Base-by-base conservation (phyloP, 2,797 vertebrate species). In the Merluccius polli region DNA sequence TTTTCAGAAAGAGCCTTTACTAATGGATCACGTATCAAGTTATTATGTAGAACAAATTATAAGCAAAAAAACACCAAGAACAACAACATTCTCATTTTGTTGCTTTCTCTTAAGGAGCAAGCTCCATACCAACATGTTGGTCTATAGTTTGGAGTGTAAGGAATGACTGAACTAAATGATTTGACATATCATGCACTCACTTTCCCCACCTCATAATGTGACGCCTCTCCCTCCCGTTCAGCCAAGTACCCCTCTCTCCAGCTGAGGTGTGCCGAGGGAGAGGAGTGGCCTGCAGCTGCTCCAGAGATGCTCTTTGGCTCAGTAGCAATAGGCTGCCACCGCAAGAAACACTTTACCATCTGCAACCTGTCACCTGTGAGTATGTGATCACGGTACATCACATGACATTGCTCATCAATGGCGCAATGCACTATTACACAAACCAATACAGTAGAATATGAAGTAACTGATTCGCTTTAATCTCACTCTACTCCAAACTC, bases 191-290 rank as follows among this genome's bases (percentile, higher is more conserved):
- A 59, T 59, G n/a, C n/a, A 15, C 21, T 74, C 0, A 7, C 16
- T 16, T 32, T 44, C 70, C n/a, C n/a, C n/a, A n/a, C n/a, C n/a
- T n/a, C n/a, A n/a, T n/a, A n/a, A n/a, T n/a, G n/a, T n/a, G n/a
- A n/a, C n/a, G n/a, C n/a, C n/a, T n/a, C n/a, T n/a, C n/a, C n/a
- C n/a, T 32, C 78, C 80, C 82, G 75, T 79, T 72, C 81, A 99
- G 98, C 94, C 31, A 99, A 97, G 87, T 96, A 96, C 63, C 94
- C 96, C 2, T 92, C 85, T 88, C 93, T 99, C 44, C 87, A 93
- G 78, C 87, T 99, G 79, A 91, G 74, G 0, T 83, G 82, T 79
- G 65, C 75, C 27, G 82, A 30, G 21, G 9, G 32, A 13, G 1
- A 85, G 81, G 83, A 84, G 78, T 74, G 83, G 85, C 79, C 85